Percentiles rank a stretch among this genome's conserved stretches.
These are phyloP conservation scores for Gadopsis marmoratus DNA, from an alignment of 2,797 vertebrate genomes.

Conservation along the genomic window DNA sequence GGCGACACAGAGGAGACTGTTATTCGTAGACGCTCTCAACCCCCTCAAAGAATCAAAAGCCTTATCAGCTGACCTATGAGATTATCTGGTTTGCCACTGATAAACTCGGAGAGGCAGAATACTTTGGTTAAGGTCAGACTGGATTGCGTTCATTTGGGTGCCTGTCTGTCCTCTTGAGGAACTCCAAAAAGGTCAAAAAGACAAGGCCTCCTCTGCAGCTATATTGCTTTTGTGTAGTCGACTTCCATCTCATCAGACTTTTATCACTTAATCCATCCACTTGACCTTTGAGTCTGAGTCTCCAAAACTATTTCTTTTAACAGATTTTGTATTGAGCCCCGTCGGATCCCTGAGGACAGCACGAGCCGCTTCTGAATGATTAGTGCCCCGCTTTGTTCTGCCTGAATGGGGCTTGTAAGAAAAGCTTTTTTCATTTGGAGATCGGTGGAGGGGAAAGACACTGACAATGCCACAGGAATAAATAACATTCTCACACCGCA, in stretches of 20 bases:
- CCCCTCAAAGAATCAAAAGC: constrained; percentile 18
- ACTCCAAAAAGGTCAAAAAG: constrained; percentile 84
- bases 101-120: constrained; percentile 21
- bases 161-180: constrained; percentile 64
- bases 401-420: constrained; percentile 62
- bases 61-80: constrained; percentile 50
- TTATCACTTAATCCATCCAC: constrained; percentile 77
- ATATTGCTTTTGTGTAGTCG: constrained; percentile 81
- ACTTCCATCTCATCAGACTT: constrained; percentile 84
- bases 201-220: constrained; percentile 62
- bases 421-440: constrained; percentile 78
- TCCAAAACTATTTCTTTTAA: constrained; percentile 80
- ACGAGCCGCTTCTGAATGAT: constrained; percentile 74
- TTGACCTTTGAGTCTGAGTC: constrained; percentile 83
- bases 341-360: constrained; percentile 61
- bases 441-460: constrained; percentile 64
- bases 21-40: neutral
- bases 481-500: constrained; percentile 68
- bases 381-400: constrained; percentile 78
- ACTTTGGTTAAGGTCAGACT: constrained; percentile 44
- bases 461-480: constrained; percentile 78
- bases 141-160: constrained; percentile 25
- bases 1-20: neutral
- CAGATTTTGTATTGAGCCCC: constrained; percentile 75
- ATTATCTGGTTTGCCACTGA: constrained; percentile 45